Percentiles rank a stretch among this genome's conserved stretches.
phyloP scores from a whole-genome alignment of 2,888 invertebrate genomes.

The Thera obeliscata region DNA sequence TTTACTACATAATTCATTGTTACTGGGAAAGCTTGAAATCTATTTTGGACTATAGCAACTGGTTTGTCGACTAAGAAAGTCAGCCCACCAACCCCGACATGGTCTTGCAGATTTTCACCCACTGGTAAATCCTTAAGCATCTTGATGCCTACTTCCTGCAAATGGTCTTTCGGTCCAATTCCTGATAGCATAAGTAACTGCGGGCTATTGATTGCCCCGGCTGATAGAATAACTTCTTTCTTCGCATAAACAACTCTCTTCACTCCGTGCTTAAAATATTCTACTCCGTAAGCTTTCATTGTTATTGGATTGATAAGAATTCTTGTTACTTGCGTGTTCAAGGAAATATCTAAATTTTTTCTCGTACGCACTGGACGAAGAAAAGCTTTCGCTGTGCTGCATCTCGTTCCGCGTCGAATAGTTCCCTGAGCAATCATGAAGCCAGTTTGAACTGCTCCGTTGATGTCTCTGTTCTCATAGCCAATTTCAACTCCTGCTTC shows the following conservation, averaged over 20 bases:
- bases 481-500: constrained; percentile 93
- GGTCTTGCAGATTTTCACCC: constrained; percentile 94
- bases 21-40: constrained; percentile 90
- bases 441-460: constrained; percentile 91
- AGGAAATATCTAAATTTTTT: constrained; percentile 91
- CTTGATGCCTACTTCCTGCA: constrained; percentile 88
- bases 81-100: constrained; percentile 93
- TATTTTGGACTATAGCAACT: constrained; percentile 91
- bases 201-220: constrained; percentile 96
- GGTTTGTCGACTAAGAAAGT: constrained; percentile 93
- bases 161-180: constrained; percentile 89
- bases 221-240: constrained; percentile 94
- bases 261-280: constrained; percentile 90
- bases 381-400: constrained; percentile 95
- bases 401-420: constrained; percentile 90
- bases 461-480: constrained; percentile 92
- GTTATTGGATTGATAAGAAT: constrained; percentile 89
- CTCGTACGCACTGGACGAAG: constrained; percentile 90
- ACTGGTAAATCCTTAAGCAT: constrained; percentile 90
- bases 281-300: constrained; percentile 91
- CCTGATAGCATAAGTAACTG: constrained; percentile 97
- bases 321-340: constrained; percentile 91
- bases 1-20: constrained; percentile 92
- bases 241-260: constrained; percentile 88
- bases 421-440: constrained; percentile 94